Percentiles rank a stretch among this genome's conserved stretches.
These are phyloP conservation scores for Pelagia noctiluca DNA, from an alignment of 30 jellyfish, hydroid and myxozoan genomes.

Conservation along the genomic window DNA sequence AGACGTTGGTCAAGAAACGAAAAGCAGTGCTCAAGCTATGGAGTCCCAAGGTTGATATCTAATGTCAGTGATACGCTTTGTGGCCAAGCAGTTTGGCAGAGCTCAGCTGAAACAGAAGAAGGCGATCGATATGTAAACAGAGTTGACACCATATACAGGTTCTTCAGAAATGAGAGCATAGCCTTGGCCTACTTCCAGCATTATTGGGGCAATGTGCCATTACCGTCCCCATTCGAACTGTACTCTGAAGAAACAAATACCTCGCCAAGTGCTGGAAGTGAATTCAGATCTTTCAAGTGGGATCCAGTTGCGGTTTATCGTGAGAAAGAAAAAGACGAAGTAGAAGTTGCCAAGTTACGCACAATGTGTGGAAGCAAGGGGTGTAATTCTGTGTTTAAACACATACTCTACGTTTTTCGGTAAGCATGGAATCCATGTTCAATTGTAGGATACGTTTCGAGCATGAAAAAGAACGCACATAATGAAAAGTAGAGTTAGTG, in stretches of 20 bases:
- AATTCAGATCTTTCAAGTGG: constrained; percentile 92
- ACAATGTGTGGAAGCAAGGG: constrained; percentile 74
- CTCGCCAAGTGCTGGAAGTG: constrained; percentile 96
- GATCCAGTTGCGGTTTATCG: constrained; percentile 78
- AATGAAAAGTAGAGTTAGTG: too few relatives aligned
- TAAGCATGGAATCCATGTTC: too few relatives aligned
- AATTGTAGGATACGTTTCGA: too few relatives aligned
- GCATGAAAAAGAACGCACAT: too few relatives aligned
- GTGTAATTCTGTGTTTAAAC: constrained; percentile 86
- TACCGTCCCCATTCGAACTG: constrained; percentile 82
- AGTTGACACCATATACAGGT: constrained; percentile 93
- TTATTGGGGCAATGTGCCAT: constrained; percentile 80
- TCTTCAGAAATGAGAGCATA: constrained; percentile 81
- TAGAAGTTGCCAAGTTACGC: constrained; percentile 35
- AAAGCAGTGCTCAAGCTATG: constrained; percentile 88
- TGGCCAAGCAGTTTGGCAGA: constrained; percentile 99
- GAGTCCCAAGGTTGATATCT: constrained; percentile 85
- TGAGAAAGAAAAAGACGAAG: constrained; percentile 56
- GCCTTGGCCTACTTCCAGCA: constrained; percentile 80
- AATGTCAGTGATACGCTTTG: constrained; percentile 93
- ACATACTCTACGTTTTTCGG: constrained; percentile 90
- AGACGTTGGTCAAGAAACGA: constrained; percentile 98
- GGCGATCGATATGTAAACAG: constrained; percentile 98
- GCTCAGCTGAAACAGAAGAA: constrained; percentile 97
- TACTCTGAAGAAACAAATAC: constrained; percentile 85